A percentile compares a stretch with the other conserved stretches of the same genome.
Conservation (phyloP, 1,140 invertebrate species). For the Panulirus ornatus region DNA sequence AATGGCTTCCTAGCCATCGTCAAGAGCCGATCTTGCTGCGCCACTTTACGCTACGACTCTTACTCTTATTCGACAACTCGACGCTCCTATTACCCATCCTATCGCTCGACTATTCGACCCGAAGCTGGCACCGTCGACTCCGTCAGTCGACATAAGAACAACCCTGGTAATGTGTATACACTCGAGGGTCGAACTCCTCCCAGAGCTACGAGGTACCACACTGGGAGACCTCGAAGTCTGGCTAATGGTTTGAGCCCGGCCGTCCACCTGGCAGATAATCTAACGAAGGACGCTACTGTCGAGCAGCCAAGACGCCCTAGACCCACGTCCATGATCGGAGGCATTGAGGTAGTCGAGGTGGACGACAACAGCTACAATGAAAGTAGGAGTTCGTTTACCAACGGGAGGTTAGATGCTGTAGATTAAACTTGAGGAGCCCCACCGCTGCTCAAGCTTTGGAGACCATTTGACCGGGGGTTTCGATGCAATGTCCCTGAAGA, state of each 20-base stretch:
- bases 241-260: slow-evolving; percentile 52
- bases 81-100: slow-evolving; percentile 61
- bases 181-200: slow-evolving; percentile 39
- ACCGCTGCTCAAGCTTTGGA: neutral
- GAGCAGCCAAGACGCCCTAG: neutral
- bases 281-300: neutral
- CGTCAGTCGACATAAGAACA: slow-evolving; percentile 33
- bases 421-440: slow-evolving; percentile 11
- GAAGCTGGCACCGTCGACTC: slow-evolving; percentile 38
- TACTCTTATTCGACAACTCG: slow-evolving; percentile 61
- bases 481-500: neutral
- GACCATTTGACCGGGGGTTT: neutral
- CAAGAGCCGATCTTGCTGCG: slow-evolving; percentile 75
- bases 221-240: slow-evolving; percentile 18
- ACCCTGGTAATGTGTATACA: slow-evolving; percentile 47
- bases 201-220: slow-evolving; percentile 33
- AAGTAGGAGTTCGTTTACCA: neutral
- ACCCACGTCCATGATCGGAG: neutral
- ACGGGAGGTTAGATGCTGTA: slow-evolving; percentile 44
- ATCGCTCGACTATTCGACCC: slow-evolving; percentile 56
- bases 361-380: slow-evolving; percentile 34
- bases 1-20: slow-evolving; percentile 94
- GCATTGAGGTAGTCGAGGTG: slow-evolving; percentile 55
- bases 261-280: slow-evolving; percentile 46
- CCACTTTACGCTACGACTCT: slow-evolving; percentile 52